phyloP scores from a whole-genome alignment of 2,797 vertebrate species.

The Phoeniculus purpureus region DNA sequence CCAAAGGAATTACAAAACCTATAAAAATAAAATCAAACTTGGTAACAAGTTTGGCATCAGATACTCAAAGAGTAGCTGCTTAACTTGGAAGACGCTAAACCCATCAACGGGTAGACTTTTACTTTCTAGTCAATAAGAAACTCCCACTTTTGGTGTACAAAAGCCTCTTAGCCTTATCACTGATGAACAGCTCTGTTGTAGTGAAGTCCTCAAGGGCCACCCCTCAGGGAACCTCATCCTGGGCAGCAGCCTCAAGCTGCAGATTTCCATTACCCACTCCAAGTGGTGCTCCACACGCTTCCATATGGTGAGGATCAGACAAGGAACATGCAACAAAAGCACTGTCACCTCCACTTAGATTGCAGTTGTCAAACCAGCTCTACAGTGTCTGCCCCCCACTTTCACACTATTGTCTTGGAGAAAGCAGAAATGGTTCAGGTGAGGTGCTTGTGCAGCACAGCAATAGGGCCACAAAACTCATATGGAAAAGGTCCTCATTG shows the following conservation, averaged over 20 bases:
- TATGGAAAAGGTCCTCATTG: neutral
- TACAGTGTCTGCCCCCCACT: neutral
- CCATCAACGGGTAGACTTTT: neutral
- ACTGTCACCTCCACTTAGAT: rapidly evolving
- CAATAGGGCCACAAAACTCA: neutral
- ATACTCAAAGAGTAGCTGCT: neutral
- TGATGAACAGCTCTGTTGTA: neutral
- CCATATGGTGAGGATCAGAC: rapidly evolving
- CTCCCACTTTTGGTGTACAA: neutral
- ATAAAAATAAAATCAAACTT: neutral
- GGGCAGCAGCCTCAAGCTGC: neutral
- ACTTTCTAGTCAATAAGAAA: neutral
- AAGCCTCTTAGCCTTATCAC: neutral
- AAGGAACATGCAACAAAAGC: rapidly evolving
- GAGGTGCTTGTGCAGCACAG: neutral
- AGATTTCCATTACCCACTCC: neutral
- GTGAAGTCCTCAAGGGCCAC: neutral
- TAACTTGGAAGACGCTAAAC: neutral
- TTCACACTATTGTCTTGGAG: neutral
- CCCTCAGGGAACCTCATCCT: neutral
- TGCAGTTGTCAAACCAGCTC: neutral
- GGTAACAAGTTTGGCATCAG: conserved; percentile 19
- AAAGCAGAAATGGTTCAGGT: neutral
- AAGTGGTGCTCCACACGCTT: neutral
- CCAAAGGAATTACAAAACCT: conserved; percentile 1